Conservation (phyloP, 2,113 vertebrate species). For the Lophochroa leadbeateri region DNA sequence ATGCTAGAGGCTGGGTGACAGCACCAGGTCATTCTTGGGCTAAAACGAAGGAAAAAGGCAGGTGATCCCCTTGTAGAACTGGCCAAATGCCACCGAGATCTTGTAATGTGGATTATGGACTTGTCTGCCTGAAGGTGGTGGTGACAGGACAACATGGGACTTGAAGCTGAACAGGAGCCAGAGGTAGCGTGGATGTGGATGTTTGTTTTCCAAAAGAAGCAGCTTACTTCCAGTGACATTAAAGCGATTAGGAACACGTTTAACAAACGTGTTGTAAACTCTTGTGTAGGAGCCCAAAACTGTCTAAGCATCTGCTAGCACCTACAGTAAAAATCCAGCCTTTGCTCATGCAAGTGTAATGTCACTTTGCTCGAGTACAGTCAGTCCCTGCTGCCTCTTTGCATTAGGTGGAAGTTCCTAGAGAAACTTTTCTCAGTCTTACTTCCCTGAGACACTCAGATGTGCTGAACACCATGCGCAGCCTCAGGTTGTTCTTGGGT, state of each 20-base stretch:
- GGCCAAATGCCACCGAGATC: accelerated
- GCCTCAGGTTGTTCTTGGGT: neutral
- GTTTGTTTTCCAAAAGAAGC: neutral
- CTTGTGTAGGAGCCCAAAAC: accelerated
- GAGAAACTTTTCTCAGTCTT: neutral
- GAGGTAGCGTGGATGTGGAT: accelerated
- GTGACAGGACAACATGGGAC: accelerated
- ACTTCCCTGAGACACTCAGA: accelerated
- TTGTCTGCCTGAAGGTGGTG: accelerated
- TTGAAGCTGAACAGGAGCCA: neutral
- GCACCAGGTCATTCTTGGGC: neutral
- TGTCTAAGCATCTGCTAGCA: no score
- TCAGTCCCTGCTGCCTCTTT: neutral
- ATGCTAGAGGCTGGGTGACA: neutral
- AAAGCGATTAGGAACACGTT: neutral
- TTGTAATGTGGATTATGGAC: accelerated
- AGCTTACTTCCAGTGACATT: neutral
- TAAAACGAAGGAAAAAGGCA: neutral
- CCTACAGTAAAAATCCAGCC: neutral
- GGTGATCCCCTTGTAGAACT: neutral
- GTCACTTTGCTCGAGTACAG: neutral
- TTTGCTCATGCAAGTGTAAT: neutral
- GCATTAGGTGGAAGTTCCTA: neutral
- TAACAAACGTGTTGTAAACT: neutral
- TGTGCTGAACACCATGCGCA: accelerated